Evolutionary conservation across 1,140 invertebrate species (phyloP), one percentile per base, ranked within the genome.

Genomic region (Coenobita brevimanus): DNA sequence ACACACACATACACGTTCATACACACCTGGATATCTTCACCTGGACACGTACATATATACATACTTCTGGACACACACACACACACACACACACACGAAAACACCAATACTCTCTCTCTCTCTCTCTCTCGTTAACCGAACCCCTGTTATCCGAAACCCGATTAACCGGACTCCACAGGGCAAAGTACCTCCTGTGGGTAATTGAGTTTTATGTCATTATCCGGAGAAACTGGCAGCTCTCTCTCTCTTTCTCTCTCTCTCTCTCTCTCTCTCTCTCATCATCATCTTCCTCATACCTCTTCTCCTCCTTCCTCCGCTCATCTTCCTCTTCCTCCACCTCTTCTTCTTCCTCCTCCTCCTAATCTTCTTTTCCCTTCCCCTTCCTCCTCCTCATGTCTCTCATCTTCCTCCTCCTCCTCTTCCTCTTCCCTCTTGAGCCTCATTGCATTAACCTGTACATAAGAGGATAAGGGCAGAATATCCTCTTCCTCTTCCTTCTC

Each of bases 191-290:
- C 27, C 27, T 2, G 17, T 27, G 15, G 15, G 27, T 71, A 15
- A 33, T 71, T 17, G 46, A 50, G 46, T 50, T n/a, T n/a, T 50
- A 50, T 50, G 46, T 8, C 46, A 50, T 50, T 50, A 50, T 50
- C 46, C 46, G 46, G 46, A 50, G 46, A 17, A 50, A 50, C 46
- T 6, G 17, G 46, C 17, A 50, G 17, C 17, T 50, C 46, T 50
- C 3, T 75, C 13, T 43, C 33, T 43, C 6, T 21, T 15, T 75
- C 6, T 43, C 71, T 75, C 33, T 75, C 71, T 43, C 3, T 41
- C 13, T 73, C 69, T 73, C 13, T 73, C 13, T 73, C 30, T 73
- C 69, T 73, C 13, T 73, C 69, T 73, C 13, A 36, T 36, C 36
- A 10, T 27, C n/a, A 17, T 3, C 36, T 2, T 73, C 69, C 38